Evolutionary conservation across 2,888 invertebrate genomes (phyloP).

Genomic region (Agriopis leucophaearia): DNA sequence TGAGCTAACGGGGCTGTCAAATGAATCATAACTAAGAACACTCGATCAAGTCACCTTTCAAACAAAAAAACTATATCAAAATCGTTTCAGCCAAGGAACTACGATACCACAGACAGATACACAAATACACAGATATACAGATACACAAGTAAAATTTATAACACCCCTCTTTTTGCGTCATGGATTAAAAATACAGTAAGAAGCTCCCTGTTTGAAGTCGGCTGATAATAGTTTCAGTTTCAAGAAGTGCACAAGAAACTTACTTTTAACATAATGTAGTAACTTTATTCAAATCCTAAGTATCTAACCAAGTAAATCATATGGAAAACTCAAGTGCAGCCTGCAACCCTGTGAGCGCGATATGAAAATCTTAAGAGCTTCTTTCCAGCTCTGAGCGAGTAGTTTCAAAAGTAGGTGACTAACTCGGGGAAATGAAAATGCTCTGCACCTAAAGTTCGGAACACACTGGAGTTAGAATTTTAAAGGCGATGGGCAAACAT

Average conservation of each 20-base stretch:
- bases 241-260: neutral
- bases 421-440: conserved; percentile 16
- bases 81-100: no score
- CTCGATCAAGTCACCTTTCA: no score
- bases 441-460: conserved; percentile 12
- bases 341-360: neutral
- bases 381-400: conserved; percentile 6
- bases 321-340: conserved; percentile 8
- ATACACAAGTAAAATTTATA: no score
- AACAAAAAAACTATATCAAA: neutral
- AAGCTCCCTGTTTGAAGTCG: neutral
- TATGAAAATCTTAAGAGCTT: conserved; percentile 21
- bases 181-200: neutral
- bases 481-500: conserved; percentile 6
- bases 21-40: no score
- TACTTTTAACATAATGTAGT: neutral
- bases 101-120: no score
- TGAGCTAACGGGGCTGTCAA: no score
- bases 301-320: conserved; percentile 1
- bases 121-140: no score
- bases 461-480: conserved; percentile 10
- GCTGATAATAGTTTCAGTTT: neutral
- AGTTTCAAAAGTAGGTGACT: conserved; percentile 28
- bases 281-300: neutral
- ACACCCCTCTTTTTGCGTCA: no score